Percentiles rank a stretch among this genome's conserved stretches.
phyloP scores from a whole-genome alignment of 2,113 vertebrate species.

The Phycodurus eques region DNA sequence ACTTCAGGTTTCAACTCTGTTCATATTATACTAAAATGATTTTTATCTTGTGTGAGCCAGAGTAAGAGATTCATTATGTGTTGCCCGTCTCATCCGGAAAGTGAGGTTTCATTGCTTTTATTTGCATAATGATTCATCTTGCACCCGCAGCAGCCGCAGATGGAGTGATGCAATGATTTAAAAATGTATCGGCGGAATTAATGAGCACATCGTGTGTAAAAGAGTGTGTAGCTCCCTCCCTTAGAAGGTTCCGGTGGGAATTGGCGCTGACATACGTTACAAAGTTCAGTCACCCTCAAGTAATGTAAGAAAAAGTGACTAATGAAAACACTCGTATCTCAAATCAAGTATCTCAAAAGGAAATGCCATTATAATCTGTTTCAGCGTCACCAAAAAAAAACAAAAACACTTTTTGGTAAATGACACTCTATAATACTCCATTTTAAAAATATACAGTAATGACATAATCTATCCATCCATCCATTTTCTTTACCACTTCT shows the following conservation, averaged over 20 bases:
- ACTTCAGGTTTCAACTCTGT: too few relatives aligned
- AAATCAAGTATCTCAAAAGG: too few relatives aligned
- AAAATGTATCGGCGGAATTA: slow-evolving; percentile 19
- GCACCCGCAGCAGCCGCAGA: slow-evolving; percentile 8
- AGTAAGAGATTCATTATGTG: neutral
- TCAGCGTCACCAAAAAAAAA: too few relatives aligned
- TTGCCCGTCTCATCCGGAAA: neutral
- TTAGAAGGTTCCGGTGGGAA: slow-evolving; percentile 35
- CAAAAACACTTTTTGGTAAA: too few relatives aligned
- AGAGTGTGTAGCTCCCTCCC: slow-evolving; percentile 26
- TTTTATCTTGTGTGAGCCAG: neutral
- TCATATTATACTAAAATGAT: neutral
- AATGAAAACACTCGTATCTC: too few relatives aligned
- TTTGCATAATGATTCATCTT: neutral
- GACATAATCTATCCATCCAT: too few relatives aligned
- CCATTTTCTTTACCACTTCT: too few relatives aligned
- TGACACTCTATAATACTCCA: too few relatives aligned
- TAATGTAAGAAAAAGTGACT: slow-evolving; percentile 13
- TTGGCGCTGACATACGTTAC: slow-evolving; percentile 12
- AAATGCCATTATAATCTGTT: too few relatives aligned
- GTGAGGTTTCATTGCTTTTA: neutral
- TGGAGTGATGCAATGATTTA: neutral
- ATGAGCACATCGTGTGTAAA: slow-evolving; percentile 33
- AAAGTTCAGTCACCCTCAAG: slow-evolving; percentile 26
- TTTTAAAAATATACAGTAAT: too few relatives aligned